Base-by-base conservation (phyloP, 2,797 vertebrate species). In the Ficedula albicollis region DNA sequence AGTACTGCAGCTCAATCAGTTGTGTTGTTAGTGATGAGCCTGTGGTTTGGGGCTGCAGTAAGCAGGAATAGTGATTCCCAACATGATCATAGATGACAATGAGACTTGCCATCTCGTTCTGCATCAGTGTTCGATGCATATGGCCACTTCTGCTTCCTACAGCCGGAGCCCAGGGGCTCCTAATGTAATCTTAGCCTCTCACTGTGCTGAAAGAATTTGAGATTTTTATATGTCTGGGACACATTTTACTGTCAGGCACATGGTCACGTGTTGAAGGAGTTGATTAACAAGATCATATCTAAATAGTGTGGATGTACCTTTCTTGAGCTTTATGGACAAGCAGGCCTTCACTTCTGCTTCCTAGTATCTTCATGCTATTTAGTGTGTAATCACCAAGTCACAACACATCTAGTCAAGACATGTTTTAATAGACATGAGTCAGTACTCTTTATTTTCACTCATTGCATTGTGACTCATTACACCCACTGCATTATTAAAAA, bases 401-500 rank as follows among this genome's bases (percentile, higher is more conserved):
- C 32, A 75, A 46, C 36, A 30, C 41, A 85, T 74, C 52, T 52
- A 89, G 94, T 78, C 84, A 66, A 89, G 82, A 70, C 86, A 67
- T 60, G 83, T 91, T 91, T 91, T 76, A 84, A 34, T 55, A 90
- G 55, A 51, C 38, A 8, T 63, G 82, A 91, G 30, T 95, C 91
- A 89, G 69, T 86, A 69, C 9, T 84, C 46, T 84, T 56, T 85
- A 79, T 93, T 95, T 84, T 93, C 55, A 64, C 17, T 86, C 25
- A 15, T 5, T 93, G 48, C 70, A 43, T 56, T 90, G 63, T 95
- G 91, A 94, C 66, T 96, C 83, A 90, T 73, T 73, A 69, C 80
- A 84, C 56, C 59, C 63, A 81, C 66, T 81, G 44, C 49, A 21
- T 72, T 67, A 91, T 82, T 93, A 76, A 80, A 89, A 88, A 76